These are phyloP conservation scores for Omphaloscelis lunosa DNA, from an alignment of 2,888 invertebrate species.

Conservation along the genomic window DNA sequence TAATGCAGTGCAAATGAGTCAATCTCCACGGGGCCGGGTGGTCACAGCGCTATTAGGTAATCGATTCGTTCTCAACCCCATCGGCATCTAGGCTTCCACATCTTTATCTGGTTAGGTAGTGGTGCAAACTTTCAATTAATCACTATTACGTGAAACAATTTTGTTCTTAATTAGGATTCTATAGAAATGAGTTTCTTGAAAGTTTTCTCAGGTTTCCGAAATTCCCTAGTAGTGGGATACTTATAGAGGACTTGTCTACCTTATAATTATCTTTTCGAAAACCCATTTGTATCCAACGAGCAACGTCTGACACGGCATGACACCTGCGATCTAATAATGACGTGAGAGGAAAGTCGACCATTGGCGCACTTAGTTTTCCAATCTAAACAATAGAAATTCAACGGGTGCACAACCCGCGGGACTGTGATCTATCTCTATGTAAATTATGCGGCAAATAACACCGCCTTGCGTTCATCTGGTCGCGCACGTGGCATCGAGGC, in stretches of 20 bases:
- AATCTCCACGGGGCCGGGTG: conserved; percentile 87
- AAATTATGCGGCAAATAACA: conserved; percentile 89
- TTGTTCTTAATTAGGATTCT: not conserved
- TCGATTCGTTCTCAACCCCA: conserved; percentile 84
- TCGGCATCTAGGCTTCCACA: conserved; percentile 72
- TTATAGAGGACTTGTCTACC: not conserved
- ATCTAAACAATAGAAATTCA: conserved; percentile 91
- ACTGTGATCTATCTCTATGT: conserved; percentile 90
- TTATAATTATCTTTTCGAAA: conserved; percentile 6
- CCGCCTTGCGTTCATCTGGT: conserved; percentile 86
- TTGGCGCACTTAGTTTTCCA: conserved; percentile 89
- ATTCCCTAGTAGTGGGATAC: not conserved
- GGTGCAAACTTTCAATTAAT: conserved; percentile 73
- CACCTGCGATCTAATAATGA: conserved; percentile 86
- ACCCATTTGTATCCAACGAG: conserved; percentile 33
- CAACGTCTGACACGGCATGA: conserved; percentile 67
- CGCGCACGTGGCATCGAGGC: conserved; percentile 76
- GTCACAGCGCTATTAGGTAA: conserved; percentile 88
- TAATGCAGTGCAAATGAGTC: conserved; percentile 91
- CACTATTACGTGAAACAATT: conserved; percentile 44
- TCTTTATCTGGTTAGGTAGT: conserved; percentile 75
- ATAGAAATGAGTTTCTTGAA: not conserved
- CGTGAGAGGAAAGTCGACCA: conserved; percentile 87
- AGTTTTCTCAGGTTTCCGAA: not conserved
- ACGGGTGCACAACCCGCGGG: conserved; percentile 89